phyloP scores from a whole-genome alignment of 2,888 invertebrate genomes.

The Pediacus dermestoides region DNA sequence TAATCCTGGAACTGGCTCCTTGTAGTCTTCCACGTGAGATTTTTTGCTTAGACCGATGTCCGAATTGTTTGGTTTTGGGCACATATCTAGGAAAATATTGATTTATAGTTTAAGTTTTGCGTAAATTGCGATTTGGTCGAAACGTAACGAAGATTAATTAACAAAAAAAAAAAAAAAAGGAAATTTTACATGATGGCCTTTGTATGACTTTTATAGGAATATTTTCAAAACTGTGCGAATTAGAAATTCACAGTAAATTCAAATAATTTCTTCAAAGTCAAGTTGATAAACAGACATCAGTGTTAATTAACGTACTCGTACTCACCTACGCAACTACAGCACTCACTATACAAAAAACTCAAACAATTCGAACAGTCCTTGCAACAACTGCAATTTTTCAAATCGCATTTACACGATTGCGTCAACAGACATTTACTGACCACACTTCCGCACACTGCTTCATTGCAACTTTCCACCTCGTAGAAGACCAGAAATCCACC shows the following conservation, averaged over 20 bases:
- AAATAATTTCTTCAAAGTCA: too few species aligned
- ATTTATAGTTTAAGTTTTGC: too few species aligned
- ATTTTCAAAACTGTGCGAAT: too few species aligned
- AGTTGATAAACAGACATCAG: too few species aligned
- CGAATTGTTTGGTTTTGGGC: constrained; percentile 80
- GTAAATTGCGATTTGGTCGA: too few species aligned
- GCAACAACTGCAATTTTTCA: constrained; percentile 82
- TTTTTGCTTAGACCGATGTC: constrained; percentile 67
- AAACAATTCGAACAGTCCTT: constrained; percentile 90
- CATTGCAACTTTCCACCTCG: constrained; percentile 66
- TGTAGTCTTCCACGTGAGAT: constrained; percentile 84
- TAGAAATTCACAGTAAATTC: too few species aligned
- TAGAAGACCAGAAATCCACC: not conserved
- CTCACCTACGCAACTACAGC: constrained; percentile 97
- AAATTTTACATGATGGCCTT: too few species aligned
- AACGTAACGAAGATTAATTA: too few species aligned
- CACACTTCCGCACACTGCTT: constrained; percentile 91
- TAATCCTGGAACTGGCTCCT: constrained; percentile 76
- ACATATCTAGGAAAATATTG: constrained; percentile 69
- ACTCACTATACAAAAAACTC: constrained; percentile 84
- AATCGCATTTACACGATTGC: constrained; percentile 92
- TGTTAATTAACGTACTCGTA: too few species aligned
- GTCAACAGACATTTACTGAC: constrained; percentile 96
- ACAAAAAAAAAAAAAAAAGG: too few species aligned
- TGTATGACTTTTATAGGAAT: too few species aligned